Evolutionary conservation across 2,113 vertebrate species (phyloP).

Genomic region (Paraplagusia blochii): DNA sequence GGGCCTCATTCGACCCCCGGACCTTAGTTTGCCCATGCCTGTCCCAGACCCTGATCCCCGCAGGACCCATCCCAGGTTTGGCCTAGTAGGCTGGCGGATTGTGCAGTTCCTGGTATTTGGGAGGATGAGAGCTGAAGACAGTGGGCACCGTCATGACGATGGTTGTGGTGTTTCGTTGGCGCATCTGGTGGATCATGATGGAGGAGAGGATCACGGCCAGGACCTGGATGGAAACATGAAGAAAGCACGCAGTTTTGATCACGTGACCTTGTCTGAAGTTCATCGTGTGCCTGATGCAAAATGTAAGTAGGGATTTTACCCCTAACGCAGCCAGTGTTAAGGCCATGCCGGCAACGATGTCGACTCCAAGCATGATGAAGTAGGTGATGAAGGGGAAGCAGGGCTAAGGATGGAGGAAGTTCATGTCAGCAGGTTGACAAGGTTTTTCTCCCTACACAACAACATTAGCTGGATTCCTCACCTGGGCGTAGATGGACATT

Average conservation of each 20-base stretch:
- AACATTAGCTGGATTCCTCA: slow-evolving; percentile 25
- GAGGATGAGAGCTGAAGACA: slow-evolving; percentile 14
- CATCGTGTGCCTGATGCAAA: too few relatives aligned
- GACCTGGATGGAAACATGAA: slow-evolving; percentile 31
- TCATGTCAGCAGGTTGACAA: neutral
- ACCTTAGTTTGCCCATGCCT: too few relatives aligned
- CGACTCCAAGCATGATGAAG: rapidly evolving
- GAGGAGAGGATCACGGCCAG: slow-evolving; percentile 50
- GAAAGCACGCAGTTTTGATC: too few relatives aligned
- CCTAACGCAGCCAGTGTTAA: slow-evolving; percentile 43
- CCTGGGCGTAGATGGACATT: slow-evolving; percentile 28
- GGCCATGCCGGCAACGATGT: neutral
- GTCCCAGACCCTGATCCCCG: too few relatives aligned
- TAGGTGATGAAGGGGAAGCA: slow-evolving; percentile 40
- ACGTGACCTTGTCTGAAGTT: too few relatives aligned
- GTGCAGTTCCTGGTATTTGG: slow-evolving; percentile 59
- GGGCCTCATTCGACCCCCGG: too few relatives aligned
- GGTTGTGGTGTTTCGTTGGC: neutral
- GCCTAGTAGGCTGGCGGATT: slow-evolving; percentile 33
- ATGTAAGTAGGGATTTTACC: slow-evolving; percentile 27
- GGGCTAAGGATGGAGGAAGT: slow-evolving; percentile 14
- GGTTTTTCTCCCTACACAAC: neutral
- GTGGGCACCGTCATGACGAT: slow-evolving; percentile 25
- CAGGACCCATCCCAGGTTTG: too few relatives aligned
- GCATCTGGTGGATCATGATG: slow-evolving; percentile 55